A percentile compares a stretch with the other conserved stretches of the same genome.
Conservation (phyloP, 2,797 vertebrate genomes). For the Varecia variegata region DNA sequence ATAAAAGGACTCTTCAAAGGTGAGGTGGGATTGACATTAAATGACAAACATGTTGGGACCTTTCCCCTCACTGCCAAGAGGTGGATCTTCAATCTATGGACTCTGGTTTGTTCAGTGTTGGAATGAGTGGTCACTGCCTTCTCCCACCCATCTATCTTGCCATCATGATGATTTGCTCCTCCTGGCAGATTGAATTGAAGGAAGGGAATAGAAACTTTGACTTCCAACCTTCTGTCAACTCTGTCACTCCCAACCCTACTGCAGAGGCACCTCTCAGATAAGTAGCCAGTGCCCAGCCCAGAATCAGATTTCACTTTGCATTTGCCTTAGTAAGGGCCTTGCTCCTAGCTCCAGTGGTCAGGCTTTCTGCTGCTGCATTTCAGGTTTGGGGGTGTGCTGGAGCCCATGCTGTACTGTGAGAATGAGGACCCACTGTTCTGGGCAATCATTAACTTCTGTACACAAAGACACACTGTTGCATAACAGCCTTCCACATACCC, state of each 20-base stretch:
- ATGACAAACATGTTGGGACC: background rate
- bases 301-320: background rate
- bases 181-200: constrained; percentile 1
- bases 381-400: background rate
- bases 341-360: background rate
- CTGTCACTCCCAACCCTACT: background rate
- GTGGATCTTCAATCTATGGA: background rate
- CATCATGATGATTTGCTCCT: background rate
- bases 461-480: background rate
- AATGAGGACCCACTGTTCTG: background rate
- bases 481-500: background rate
- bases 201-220: background rate
- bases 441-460: constrained; percentile 33
- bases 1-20: constrained; percentile 7
- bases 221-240: background rate
- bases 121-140: background rate
- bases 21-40: constrained; percentile 1
- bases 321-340: background rate
- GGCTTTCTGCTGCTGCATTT: background rate
- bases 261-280: background rate
- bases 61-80: background rate
- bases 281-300: background rate
- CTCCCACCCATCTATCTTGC: background rate
- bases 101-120: background rate
- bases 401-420: background rate